Percentiles rank a stretch among this genome's conserved stretches.
phyloP scores from a whole-genome alignment of 2,888 invertebrate genomes.

The Spodoptera exigua region DNA sequence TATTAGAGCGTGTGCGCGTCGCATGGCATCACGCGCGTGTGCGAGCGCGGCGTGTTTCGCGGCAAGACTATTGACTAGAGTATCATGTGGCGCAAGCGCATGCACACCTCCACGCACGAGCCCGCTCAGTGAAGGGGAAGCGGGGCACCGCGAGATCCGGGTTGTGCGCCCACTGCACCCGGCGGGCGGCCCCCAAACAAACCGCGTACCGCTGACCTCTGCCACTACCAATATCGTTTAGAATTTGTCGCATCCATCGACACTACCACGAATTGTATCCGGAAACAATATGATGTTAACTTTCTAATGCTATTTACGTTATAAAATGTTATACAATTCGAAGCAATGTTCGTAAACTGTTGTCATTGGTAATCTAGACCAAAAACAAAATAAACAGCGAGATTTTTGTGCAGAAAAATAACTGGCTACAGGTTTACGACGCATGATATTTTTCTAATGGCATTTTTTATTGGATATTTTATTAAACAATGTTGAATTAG shows the following conservation, averaged over 20 bases:
- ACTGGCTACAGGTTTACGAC: not conserved
- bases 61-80: conserved; percentile 76
- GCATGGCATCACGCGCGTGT: conserved; percentile 77
- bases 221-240: conserved; percentile 69
- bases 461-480: no score
- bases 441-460: no score
- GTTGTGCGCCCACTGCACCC: conserved; percentile 87
- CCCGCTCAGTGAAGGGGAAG: conserved; percentile 87
- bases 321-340: conserved; percentile 30
- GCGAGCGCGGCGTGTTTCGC: conserved; percentile 81
- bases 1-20: conserved; percentile 74
- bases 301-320: conserved; percentile 46
- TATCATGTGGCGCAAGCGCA: conserved; percentile 67
- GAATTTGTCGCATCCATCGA: conserved; percentile 65
- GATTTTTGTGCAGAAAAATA: not conserved
- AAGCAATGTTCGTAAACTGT: not conserved
- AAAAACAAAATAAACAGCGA: not conserved
- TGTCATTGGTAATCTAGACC: conserved; percentile 5
- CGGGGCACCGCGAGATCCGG: conserved; percentile 87
- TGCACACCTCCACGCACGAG: conserved; percentile 80
- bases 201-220: conserved; percentile 77
- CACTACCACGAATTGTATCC: conserved; percentile 44
- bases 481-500: no score
- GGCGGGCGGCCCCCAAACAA: conserved; percentile 81
- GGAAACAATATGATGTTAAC: conserved; percentile 48